Percentiles rank a stretch among this genome's conserved stretches.
Conservation (phyloP, 2,888 invertebrate genomes). For the Halictus ligatus region DNA sequence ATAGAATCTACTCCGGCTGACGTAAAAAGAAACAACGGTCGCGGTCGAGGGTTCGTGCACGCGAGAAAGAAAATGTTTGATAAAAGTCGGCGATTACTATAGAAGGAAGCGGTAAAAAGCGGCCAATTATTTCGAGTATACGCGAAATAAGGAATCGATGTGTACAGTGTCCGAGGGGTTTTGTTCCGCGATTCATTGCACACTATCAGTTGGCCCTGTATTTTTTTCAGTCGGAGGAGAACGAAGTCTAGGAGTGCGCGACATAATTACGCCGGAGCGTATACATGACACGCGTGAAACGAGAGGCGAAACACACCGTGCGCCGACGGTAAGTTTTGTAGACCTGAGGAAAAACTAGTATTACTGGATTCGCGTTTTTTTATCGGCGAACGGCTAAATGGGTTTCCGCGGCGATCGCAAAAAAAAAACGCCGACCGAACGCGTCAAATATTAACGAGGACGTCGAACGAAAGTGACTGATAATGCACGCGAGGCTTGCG, state of each 20-base stretch:
- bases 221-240: conserved; percentile 33
- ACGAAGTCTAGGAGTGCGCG: conserved; percentile 20
- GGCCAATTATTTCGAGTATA: conserved; percentile 41
- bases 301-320: conserved; percentile 21
- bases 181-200: conserved; percentile 58
- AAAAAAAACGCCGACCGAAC: conserved; percentile 21
- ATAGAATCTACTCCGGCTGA: neutral
- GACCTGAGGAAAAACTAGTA: conserved; percentile 56
- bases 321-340: conserved; percentile 43
- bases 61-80: conserved; percentile 11
- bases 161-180: neutral
- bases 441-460: conserved; percentile 46
- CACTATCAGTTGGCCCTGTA: conserved; percentile 51
- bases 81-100: neutral
- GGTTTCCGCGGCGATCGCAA: conserved; percentile 26
- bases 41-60: conserved; percentile 12
- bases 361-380: conserved; percentile 46
- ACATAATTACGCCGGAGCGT: conserved; percentile 56
- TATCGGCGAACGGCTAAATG: conserved; percentile 36
- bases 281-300: conserved; percentile 56
- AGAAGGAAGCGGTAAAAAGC: conserved; percentile 1
- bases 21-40: neutral
- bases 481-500: conserved; percentile 17
- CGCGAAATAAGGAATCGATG: neutral
- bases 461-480: conserved; percentile 14